These are phyloP conservation scores for Neomorphus geoffroyi DNA, from an alignment of 2,797 vertebrate species.

Conservation along the genomic window DNA sequence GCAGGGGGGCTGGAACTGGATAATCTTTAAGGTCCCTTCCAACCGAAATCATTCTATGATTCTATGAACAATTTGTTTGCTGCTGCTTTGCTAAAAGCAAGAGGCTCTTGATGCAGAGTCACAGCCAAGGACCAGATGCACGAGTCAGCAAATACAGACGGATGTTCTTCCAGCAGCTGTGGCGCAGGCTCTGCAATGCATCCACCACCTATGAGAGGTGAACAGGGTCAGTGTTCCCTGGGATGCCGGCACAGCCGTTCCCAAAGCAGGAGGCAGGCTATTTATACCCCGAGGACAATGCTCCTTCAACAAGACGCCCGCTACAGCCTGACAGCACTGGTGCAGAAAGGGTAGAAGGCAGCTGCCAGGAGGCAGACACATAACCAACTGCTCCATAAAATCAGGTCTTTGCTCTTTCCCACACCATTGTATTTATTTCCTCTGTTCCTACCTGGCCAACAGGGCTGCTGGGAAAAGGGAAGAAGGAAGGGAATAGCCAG, in stretches of 20 bases:
- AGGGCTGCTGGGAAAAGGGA: not conserved
- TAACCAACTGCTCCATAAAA: not conserved
- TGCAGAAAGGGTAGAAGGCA: not conserved
- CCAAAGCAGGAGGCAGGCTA: constrained; percentile 3
- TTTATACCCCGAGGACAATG: constrained; percentile 54
- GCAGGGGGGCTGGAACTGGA: too few relatives aligned
- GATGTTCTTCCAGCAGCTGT: not conserved
- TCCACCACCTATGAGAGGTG: not conserved
- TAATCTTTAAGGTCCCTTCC: too few relatives aligned
- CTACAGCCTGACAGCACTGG: not conserved
- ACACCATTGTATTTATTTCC: not conserved
- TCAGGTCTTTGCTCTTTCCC: not conserved
- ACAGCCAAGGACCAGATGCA: constrained; percentile 3
- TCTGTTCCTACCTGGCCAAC: not conserved
- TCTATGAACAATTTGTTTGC: too few relatives aligned
- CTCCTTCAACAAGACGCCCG: not conserved
- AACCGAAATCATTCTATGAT: too few relatives aligned
- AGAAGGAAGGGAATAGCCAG: not conserved
- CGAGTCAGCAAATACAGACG: not conserved
- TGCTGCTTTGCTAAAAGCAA: not conserved
- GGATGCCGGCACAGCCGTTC: not conserved
- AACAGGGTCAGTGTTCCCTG: not conserved
- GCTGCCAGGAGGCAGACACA: not conserved
- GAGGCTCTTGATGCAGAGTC: not conserved
- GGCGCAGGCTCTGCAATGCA: not conserved